phyloP scores from a whole-genome alignment of 2,797 vertebrate genomes.

The Scleropages formosus region DNA sequence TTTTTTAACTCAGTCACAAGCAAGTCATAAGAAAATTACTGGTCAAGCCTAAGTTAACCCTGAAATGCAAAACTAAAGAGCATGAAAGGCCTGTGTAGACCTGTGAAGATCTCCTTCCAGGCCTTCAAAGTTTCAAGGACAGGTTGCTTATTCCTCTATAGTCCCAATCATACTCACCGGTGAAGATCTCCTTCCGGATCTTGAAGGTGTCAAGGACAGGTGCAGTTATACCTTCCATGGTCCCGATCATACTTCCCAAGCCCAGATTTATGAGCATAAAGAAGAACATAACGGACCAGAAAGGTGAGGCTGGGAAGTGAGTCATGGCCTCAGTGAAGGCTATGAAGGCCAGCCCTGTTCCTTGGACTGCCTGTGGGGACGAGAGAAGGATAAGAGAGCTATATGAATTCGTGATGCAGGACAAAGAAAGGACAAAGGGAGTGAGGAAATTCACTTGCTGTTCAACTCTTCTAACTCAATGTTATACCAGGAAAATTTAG shows the following conservation, averaged over 20 bases:
- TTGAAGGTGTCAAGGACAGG: constrained; percentile 92
- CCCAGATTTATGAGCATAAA: constrained; percentile 96
- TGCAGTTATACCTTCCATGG: constrained; percentile 92
- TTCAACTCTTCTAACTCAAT: too few relatives aligned
- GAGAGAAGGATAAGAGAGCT: constrained; percentile 4
- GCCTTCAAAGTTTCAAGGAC: too few relatives aligned
- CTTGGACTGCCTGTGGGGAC: constrained; percentile 81
- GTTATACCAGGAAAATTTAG: too few relatives aligned
- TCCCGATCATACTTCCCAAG: constrained; percentile 94
- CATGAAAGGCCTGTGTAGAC: too few relatives aligned
- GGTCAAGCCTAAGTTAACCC: background rate
- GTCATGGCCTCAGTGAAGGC: constrained; percentile 98
- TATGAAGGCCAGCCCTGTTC: constrained; percentile 92
- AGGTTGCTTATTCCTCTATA: too few relatives aligned
- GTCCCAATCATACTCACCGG: constrained; percentile 67
- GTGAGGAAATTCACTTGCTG: too few relatives aligned
- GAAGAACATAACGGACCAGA: constrained; percentile 98
- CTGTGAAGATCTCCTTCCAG: too few relatives aligned
- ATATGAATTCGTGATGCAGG: too few relatives aligned
- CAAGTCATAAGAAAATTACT: background rate
- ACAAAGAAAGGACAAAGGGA: too few relatives aligned
- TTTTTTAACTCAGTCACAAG: background rate
- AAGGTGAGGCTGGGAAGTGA: constrained; percentile 88
- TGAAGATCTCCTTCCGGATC: constrained; percentile 88
- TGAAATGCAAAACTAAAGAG: background rate